phyloP scores from a whole-genome alignment of 2,797 vertebrate species.

The Dromococcyx pavoninus region DNA sequence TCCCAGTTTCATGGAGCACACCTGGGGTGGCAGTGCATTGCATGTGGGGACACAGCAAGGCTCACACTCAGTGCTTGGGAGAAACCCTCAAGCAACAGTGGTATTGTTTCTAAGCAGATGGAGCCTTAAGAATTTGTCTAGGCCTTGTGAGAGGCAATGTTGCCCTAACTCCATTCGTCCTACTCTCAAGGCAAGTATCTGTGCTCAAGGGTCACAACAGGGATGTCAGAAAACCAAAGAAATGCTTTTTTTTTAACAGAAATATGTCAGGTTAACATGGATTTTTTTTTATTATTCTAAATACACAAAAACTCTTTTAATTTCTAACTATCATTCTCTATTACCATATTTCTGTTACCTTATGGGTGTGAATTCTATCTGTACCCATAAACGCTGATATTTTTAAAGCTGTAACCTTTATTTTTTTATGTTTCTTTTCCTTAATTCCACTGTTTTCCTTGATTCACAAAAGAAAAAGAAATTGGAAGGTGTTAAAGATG shows the following conservation, averaged over 20 bases:
- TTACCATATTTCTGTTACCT: background rate
- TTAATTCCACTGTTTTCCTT: background rate
- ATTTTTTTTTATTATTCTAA: background rate
- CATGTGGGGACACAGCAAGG: rapidly evolving
- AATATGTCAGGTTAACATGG: background rate
- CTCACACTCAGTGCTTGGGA: background rate
- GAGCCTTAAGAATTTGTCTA: background rate
- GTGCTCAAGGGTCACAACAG: background rate
- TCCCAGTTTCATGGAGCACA: background rate
- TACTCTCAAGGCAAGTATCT: background rate
- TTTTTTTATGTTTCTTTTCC: background rate
- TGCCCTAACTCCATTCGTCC: background rate
- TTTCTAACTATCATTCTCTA: background rate
- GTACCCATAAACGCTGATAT: background rate
- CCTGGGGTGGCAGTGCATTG: rapidly evolving
- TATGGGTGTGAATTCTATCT: background rate
- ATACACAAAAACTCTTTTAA: background rate
- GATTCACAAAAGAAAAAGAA: background rate
- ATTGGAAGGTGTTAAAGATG: background rate
- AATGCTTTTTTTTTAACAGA: background rate
- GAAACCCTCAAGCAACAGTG: background rate
- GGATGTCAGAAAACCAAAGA: background rate
- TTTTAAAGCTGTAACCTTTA: background rate
- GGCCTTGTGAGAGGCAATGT: background rate
- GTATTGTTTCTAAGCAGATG: background rate